These are phyloP conservation scores for Drosophila neonasuta DNA, from an alignment of 2,888 invertebrate species.

Conservation along the genomic window DNA sequence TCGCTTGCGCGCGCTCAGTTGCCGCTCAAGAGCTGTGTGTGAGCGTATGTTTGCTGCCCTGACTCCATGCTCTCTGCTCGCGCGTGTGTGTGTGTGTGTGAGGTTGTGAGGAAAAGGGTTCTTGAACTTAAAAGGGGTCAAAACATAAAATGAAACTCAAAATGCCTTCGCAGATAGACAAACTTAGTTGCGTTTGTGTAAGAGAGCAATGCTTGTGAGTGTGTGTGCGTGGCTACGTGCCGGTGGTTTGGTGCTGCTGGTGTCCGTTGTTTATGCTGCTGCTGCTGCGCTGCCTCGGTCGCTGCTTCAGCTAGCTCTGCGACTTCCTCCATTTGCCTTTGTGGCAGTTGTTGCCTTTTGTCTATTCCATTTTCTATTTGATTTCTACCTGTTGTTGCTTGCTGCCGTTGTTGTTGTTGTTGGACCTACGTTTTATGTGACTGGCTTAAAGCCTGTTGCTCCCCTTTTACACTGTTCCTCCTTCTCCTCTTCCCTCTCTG, in stretches of 20 bases:
- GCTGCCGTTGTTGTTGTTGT: constrained; percentile 32
- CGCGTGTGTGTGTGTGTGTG: constrained; percentile 35
- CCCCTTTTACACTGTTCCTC: constrained; percentile 61
- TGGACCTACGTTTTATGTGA: constrained; percentile 50
- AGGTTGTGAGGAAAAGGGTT: constrained; percentile 79
- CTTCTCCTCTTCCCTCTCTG: constrained; percentile 5
- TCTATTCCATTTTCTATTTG: constrained; percentile 76
- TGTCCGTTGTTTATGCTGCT: constrained; percentile 62
- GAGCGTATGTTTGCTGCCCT: constrained; percentile 53
- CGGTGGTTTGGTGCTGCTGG: constrained; percentile 63
- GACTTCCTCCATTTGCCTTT: constrained; percentile 73
- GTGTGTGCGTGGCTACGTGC: constrained; percentile 55
- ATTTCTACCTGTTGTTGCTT: constrained; percentile 74
- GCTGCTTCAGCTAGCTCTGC: constrained; percentile 45
- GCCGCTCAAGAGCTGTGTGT: constrained; percentile 57
- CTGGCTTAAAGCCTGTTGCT: constrained; percentile 69
- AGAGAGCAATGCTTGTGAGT: constrained; percentile 30
- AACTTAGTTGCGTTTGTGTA: constrained; percentile 58
- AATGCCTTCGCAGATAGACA: constrained; percentile 77
- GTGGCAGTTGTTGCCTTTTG: constrained; percentile 56
- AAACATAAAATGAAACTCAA: constrained; percentile 78
- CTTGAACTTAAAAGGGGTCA: constrained; percentile 82
- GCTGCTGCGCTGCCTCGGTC: constrained; percentile 26
- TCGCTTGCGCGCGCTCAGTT: constrained; percentile 67
- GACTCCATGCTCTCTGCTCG: constrained; percentile 17